phyloP scores from a whole-genome alignment of 2,797 vertebrate species.

The Chelonia mydas region DNA sequence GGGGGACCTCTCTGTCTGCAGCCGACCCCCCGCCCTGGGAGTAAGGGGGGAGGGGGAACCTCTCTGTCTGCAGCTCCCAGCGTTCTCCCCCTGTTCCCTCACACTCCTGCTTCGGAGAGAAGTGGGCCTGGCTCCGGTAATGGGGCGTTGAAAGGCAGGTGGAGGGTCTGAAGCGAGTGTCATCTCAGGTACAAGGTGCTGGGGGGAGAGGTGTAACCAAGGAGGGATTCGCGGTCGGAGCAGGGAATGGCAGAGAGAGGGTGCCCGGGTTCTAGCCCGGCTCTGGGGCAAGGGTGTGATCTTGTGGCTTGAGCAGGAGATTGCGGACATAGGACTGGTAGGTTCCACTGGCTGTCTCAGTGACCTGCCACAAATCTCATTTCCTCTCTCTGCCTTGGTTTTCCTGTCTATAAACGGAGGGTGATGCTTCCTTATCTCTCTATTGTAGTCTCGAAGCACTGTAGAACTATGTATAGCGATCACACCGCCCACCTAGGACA shows the following conservation, averaged over 20 bases:
- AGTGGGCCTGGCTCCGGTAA: neutral
- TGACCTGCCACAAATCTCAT: neutral
- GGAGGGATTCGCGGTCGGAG: neutral
- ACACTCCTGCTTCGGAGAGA: too few species aligned
- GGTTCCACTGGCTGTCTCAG: neutral
- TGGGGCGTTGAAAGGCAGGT: neutral
- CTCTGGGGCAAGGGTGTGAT: neutral
- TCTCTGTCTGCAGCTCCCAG: neutral
- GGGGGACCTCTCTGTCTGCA: neutral
- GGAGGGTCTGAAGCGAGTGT: neutral
- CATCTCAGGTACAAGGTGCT: neutral
- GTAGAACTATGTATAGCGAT: neutral
- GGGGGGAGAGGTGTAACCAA: neutral
- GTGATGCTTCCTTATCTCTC: accelerated
- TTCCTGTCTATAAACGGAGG: neutral
- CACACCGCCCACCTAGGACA: neutral
- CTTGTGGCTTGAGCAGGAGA: too few species aligned
- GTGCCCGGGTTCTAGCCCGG: neutral
- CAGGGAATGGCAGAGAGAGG: too few species aligned
- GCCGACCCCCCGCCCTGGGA: too few species aligned
- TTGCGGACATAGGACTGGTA: neutral
- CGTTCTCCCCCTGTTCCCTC: neutral
- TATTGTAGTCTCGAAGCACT: neutral
- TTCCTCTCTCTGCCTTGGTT: accelerated
- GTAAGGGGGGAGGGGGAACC: too few species aligned